Evolutionary conservation across 2,797 vertebrate genomes (phyloP).

Genomic region (Champsocephalus gunnari): DNA sequence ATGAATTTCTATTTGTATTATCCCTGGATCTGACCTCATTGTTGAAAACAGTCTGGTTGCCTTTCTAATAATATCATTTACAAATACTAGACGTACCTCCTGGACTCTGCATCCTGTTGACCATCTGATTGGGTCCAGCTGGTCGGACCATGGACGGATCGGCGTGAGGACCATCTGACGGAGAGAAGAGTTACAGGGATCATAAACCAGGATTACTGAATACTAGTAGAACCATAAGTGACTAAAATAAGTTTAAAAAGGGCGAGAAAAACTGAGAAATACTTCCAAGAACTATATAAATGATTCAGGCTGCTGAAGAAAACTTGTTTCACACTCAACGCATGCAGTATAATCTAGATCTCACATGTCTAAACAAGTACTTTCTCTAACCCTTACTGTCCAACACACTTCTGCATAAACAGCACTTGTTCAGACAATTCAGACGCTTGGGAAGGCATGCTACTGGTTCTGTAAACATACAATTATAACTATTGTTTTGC

Average conservation of each 20-base stretch:
- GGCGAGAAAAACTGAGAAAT: not conserved
- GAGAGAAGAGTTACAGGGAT: conserved; percentile 9
- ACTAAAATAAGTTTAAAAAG: not conserved
- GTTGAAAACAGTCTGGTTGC: not conserved
- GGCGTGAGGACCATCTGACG: conserved; percentile 91
- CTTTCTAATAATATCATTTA: not conserved
- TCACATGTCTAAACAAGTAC: no score
- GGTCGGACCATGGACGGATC: conserved; percentile 92
- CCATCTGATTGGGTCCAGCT: conserved; percentile 92
- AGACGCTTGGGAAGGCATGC: no score
- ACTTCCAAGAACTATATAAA: no score
- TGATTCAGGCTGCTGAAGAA: no score
- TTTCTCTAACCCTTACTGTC: no score
- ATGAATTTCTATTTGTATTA: not conserved
- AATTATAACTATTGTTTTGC: no score
- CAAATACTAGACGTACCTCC: conserved; percentile 66
- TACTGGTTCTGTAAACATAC: no score
- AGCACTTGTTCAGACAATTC: no score
- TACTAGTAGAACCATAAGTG: not conserved
- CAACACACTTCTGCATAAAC: no score
- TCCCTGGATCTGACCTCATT: not conserved
- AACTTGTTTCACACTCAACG: no score
- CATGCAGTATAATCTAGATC: no score
- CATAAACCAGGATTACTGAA: conserved; percentile 10
- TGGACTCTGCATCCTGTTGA: conserved; percentile 90